Percentiles rank a stretch among this genome's conserved stretches.
These are phyloP conservation scores for Agriopis leucophaearia DNA, from an alignment of 2,888 invertebrate genomes.

Conservation along the genomic window DNA sequence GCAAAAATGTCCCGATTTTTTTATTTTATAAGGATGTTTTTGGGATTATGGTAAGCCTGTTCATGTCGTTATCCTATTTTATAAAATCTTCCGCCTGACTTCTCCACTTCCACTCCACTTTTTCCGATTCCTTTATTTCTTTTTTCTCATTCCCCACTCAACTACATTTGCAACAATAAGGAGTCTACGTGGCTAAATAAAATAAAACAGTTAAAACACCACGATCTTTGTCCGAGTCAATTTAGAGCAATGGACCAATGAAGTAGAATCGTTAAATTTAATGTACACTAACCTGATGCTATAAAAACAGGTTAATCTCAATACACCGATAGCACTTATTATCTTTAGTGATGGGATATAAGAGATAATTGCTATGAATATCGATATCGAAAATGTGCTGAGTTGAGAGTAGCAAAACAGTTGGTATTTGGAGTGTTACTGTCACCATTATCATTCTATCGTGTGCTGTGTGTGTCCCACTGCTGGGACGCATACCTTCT, in stretches of 20 bases:
- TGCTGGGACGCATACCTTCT: too few species aligned
- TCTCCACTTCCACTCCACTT: too few species aligned
- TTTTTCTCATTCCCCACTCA: not conserved
- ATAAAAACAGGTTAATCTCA: slow-evolving; percentile 85
- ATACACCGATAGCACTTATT: slow-evolving; percentile 85
- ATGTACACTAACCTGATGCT: slow-evolving; percentile 82
- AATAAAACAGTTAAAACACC: slow-evolving; percentile 70
- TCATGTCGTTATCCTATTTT: too few species aligned
- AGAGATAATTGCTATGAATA: slow-evolving; percentile 21
- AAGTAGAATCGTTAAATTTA: slow-evolving; percentile 82
- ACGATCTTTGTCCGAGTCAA: slow-evolving; percentile 78
- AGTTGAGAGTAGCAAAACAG: too few species aligned
- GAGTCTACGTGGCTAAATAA: slow-evolving; percentile 53
- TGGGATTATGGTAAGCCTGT: too few species aligned
- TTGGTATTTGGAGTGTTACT: too few species aligned
- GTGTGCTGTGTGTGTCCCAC: too few species aligned
- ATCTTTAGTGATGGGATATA: slow-evolving; percentile 64
- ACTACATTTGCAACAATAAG: slow-evolving; percentile 52
- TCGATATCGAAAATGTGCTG: slow-evolving; percentile 9
- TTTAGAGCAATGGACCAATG: slow-evolving; percentile 77
- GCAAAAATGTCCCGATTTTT: too few species aligned
- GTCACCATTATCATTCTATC: too few species aligned
- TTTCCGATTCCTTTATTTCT: too few species aligned
- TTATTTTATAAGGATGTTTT: too few species aligned
- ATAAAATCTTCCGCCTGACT: too few species aligned